Percentiles rank a stretch among this genome's conserved stretches.
Evolutionary conservation across 2,888 invertebrate genomes (phyloP).

Genomic region (Lucinisca nassula): DNA sequence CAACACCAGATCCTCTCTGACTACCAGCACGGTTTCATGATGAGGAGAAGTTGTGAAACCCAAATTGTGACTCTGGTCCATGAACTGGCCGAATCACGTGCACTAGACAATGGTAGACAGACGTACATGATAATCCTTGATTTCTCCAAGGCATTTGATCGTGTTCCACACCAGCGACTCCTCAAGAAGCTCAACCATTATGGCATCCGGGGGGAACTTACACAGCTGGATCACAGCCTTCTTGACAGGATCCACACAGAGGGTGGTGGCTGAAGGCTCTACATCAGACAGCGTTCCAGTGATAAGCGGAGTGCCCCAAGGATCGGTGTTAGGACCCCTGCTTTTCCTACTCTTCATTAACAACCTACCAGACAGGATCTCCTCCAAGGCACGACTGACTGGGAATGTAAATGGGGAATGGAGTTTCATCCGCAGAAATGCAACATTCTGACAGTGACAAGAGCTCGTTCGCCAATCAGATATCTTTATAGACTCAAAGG

Average conservation of each 20-base stretch:
- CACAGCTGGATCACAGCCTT: background rate
- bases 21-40: too few relatives aligned
- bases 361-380: background rate
- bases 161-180: background rate
- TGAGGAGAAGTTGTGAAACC: too few relatives aligned
- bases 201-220: background rate
- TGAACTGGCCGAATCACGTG: too few relatives aligned
- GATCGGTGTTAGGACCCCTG: too few relatives aligned
- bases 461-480: background rate
- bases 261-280: background rate
- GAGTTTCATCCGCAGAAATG: conserved; percentile 6
- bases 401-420: background rate
- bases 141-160: background rate
- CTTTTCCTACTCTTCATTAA: background rate
- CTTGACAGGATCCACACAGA: background rate
- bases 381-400: background rate
- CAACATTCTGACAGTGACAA: background rate
- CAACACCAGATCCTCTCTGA: too few relatives aligned
- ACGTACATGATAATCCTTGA: too few relatives aligned
- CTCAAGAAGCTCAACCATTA: background rate
- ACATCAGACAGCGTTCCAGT: background rate
- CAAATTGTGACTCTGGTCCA: too few relatives aligned
- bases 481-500: background rate
- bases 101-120: too few relatives aligned
- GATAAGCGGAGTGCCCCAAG: too few relatives aligned